These are phyloP conservation scores for Triplophysa bombifrons DNA, from an alignment of 2,797 vertebrate genomes.

Conservation along the genomic window DNA sequence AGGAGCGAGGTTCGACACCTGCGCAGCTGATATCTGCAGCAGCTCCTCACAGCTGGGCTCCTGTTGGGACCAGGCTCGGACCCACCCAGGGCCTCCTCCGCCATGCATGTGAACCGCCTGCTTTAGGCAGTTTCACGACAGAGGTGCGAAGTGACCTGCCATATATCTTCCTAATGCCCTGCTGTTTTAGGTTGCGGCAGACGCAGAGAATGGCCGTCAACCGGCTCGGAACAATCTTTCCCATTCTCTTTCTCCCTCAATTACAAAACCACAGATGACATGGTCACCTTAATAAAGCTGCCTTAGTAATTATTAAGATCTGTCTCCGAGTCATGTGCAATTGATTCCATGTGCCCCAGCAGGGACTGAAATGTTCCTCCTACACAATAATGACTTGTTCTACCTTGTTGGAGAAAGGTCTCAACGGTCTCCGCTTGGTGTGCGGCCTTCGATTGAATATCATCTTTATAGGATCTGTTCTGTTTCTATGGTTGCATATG, in stretches of 20 bases:
- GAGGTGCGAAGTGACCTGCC: constrained; percentile 44
- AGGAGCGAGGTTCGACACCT: constrained; percentile 37
- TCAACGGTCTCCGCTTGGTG: neutral
- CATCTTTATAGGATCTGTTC: too few species aligned
- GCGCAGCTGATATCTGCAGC: constrained; percentile 44
- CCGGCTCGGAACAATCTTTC: neutral
- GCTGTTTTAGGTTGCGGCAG: constrained; percentile 26
- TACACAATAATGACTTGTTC: constrained; percentile 26
- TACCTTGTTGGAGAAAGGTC: neutral
- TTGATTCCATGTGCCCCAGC: constrained; percentile 23
- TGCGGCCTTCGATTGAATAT: too few species aligned
- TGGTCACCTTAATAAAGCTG: constrained; percentile 14
- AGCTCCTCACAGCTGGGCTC: constrained; percentile 29
- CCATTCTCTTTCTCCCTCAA: neutral
- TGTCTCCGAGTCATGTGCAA: constrained; percentile 24
- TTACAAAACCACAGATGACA: constrained; percentile 19
- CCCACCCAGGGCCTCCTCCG: neutral
- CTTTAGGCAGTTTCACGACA: constrained; percentile 31
- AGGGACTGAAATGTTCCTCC: neutral
- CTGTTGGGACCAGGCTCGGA: neutral
- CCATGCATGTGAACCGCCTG: constrained; percentile 42
- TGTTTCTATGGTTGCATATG: too few species aligned
- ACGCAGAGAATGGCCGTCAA: neutral
- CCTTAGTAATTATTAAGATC: constrained; percentile 34
- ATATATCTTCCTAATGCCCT: constrained; percentile 22